phyloP scores from a whole-genome alignment of 2,797 vertebrate genomes.

The Darevskia mixta region DNA sequence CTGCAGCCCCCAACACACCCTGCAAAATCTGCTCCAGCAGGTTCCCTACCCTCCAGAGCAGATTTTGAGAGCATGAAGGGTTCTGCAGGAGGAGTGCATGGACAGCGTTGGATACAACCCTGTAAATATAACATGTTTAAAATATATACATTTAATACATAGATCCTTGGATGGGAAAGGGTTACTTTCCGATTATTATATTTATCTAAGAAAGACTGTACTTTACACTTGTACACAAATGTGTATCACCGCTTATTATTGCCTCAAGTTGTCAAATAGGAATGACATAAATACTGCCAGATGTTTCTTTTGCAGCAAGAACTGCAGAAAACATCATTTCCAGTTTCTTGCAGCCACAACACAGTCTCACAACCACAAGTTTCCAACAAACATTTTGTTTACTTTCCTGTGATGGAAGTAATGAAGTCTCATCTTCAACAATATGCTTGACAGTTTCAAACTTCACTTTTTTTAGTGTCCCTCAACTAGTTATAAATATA shows the following conservation, averaged over 20 bases:
- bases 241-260: slow-evolving; percentile 65
- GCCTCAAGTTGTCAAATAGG: slow-evolving; percentile 70
- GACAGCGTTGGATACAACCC: too few species aligned
- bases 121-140: not conserved
- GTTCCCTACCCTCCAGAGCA: too few species aligned
- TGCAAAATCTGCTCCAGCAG: too few species aligned
- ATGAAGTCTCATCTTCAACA: slow-evolving; percentile 69
- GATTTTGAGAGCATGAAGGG: too few species aligned
- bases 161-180: not conserved
- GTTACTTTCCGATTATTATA: not conserved
- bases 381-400: slow-evolving; percentile 51
- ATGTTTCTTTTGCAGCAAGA: slow-evolving; percentile 62
- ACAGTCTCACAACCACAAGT: slow-evolving; percentile 58
- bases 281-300: slow-evolving; percentile 69
- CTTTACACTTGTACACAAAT: slow-evolving; percentile 34
- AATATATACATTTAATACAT: not conserved
- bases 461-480: slow-evolving; percentile 61
- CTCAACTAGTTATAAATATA: slow-evolving; percentile 59
- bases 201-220: slow-evolving; percentile 13
- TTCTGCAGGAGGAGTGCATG: too few species aligned
- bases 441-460: slow-evolving; percentile 70
- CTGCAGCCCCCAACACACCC: too few species aligned
- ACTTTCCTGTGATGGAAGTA: slow-evolving; percentile 69
- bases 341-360: slow-evolving; percentile 54
- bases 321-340: slow-evolving; percentile 44